Evolutionary conservation across 2,113 vertebrate species (phyloP).

Genomic region (Cebus imitator): DNA sequence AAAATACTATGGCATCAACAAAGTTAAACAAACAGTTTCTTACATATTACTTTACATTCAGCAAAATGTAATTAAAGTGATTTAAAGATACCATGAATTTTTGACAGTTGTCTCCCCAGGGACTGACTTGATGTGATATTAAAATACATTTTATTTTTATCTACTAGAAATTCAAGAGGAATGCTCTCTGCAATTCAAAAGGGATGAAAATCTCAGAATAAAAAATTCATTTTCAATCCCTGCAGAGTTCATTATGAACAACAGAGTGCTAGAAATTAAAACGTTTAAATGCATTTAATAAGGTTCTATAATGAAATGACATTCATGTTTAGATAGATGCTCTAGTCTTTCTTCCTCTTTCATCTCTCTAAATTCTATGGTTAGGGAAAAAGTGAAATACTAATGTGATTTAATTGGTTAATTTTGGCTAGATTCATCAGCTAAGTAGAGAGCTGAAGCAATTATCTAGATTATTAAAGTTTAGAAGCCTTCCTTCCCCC

Average conservation of each 20-base stretch:
- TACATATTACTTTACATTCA: slow-evolving; percentile 19
- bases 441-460: slow-evolving; percentile 59
- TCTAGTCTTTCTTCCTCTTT: slow-evolving; percentile 23
- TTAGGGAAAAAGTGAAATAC: slow-evolving; percentile 33
- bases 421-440: slow-evolving; percentile 59
- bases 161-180: slow-evolving; percentile 61
- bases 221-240: slow-evolving; percentile 74
- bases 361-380: slow-evolving; percentile 33
- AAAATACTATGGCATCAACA: slow-evolving; percentile 36
- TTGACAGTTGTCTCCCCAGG: slow-evolving; percentile 66
- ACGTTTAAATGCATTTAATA: slow-evolving; percentile 74
- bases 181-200: slow-evolving; percentile 71
- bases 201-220: slow-evolving; percentile 56
- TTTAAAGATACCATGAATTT: slow-evolving; percentile 64
- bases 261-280: slow-evolving; percentile 74
- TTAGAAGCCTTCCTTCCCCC: slow-evolving; percentile 9
- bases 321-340: slow-evolving; percentile 67
- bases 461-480: slow-evolving; percentile 71
- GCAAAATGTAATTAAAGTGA: slow-evolving; percentile 73
- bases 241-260: slow-evolving; percentile 75
- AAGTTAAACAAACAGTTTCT: slow-evolving; percentile 57
- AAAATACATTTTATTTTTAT: slow-evolving; percentile 73
- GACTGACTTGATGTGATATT: slow-evolving; percentile 53
- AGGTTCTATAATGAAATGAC: slow-evolving; percentile 60
- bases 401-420: slow-evolving; percentile 69